Conservation (phyloP, 2,113 vertebrate genomes). For the Balaenoptera acutorostrata region DNA sequence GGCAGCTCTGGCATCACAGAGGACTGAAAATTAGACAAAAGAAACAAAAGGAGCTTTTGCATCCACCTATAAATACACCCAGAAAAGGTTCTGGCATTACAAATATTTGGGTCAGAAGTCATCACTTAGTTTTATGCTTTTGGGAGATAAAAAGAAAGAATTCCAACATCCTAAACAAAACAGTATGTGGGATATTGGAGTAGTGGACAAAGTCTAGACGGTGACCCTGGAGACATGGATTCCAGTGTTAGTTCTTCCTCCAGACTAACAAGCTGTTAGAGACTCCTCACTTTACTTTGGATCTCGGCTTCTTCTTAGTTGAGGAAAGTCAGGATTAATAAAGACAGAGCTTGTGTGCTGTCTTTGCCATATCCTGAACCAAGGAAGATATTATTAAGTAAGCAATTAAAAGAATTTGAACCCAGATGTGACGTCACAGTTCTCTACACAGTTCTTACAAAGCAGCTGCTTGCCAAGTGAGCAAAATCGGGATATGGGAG, state of each 20-base stretch:
- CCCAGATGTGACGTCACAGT: accelerated
- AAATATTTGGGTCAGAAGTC: neutral
- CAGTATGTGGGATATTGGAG: neutral
- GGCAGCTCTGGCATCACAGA: neutral
- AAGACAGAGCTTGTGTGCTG: neutral
- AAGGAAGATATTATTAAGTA: neutral
- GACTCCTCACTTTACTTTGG: neutral
- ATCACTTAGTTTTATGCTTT: neutral
- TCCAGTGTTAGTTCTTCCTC: neutral
- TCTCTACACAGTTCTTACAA: neutral
- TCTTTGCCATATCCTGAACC: neutral
- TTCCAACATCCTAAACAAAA: neutral
- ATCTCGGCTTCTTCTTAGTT: neutral
- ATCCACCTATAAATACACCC: neutral
- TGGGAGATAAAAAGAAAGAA: neutral
- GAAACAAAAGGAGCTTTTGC: neutral
- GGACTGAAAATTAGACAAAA: neutral
- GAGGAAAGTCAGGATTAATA: neutral
- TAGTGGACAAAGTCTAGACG: neutral
- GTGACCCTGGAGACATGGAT: neutral
- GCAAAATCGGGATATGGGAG: neutral
- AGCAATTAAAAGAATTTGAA: neutral
- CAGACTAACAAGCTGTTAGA: neutral
- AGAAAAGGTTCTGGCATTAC: neutral
- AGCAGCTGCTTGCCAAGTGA: neutral